These are phyloP conservation scores for Hippasteria phrygiana DNA, from an alignment of 53 echinoderm and acorn worm species.

Conservation along the genomic window DNA sequence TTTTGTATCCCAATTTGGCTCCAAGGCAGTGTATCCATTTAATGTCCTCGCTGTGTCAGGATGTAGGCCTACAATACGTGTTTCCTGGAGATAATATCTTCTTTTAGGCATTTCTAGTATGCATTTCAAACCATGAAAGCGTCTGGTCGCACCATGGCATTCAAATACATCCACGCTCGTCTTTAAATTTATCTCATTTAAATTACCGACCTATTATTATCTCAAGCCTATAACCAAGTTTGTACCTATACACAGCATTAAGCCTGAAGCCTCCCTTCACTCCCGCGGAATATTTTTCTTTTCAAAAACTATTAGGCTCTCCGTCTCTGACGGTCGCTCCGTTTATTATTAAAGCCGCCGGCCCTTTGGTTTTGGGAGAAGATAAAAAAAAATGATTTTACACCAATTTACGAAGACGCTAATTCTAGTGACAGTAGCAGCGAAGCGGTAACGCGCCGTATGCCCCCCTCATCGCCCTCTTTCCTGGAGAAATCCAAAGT, in stretches of 20 bases:
- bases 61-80: too few species aligned
- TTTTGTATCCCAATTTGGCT: too few species aligned
- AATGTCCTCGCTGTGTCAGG: too few species aligned
- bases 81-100: too few species aligned
- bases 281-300: conserved; percentile 26
- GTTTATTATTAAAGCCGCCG: conserved; percentile 43
- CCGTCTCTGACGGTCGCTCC: neutral
- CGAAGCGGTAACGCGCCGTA: conserved; percentile 29
- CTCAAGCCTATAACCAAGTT: too few species aligned
- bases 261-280: neutral
- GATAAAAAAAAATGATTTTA: conserved; percentile 55
- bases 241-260: neutral
- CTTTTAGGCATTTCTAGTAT: too few species aligned
- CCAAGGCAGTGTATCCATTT: too few species aligned
- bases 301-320: conserved; percentile 55
- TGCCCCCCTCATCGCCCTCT: neutral
- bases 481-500: neutral
- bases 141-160: too few species aligned
- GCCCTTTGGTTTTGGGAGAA: neutral
- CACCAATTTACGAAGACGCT: conserved; percentile 48
- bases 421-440: conserved; percentile 42
- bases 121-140: too few species aligned
- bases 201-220: too few species aligned
- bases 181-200: too few species aligned
- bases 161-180: too few species aligned